phyloP scores from a whole-genome alignment of 2,797 vertebrate species.

The Poecilia picta region DNA sequence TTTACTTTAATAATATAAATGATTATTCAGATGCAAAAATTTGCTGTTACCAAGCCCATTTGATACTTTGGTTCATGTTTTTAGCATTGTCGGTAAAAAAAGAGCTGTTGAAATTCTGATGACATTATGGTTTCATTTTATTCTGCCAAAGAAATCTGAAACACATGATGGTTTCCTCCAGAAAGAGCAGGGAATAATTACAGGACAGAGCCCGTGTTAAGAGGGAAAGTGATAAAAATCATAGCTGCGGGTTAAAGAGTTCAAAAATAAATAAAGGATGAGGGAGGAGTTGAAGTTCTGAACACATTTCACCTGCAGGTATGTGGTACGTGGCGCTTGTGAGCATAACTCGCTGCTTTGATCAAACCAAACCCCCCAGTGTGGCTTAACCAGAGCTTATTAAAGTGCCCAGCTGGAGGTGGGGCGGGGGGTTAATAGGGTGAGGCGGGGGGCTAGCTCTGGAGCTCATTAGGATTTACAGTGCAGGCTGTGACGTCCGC shows the following conservation, averaged over 20 bases:
- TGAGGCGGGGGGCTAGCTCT: slow-evolving; percentile 60
- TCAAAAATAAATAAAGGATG: slow-evolving; percentile 58
- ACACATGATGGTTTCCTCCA: neutral
- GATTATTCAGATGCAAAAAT: neutral
- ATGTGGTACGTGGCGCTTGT: slow-evolving; percentile 70
- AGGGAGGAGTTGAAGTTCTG: slow-evolving; percentile 25
- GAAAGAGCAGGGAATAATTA: neutral
- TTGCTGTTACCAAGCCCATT: neutral
- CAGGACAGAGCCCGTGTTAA: slow-evolving; percentile 20
- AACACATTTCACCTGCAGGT: slow-evolving; percentile 73
- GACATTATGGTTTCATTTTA: neutral
- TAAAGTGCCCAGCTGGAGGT: slow-evolving; percentile 78
- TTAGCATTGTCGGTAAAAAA: neutral
- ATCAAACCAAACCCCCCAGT: slow-evolving; percentile 78
- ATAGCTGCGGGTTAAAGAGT: slow-evolving; percentile 45
- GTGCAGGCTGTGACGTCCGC: slow-evolving; percentile 56
- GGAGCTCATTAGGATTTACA: slow-evolving; percentile 77
- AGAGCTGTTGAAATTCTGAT: neutral
- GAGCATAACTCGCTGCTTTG: slow-evolving; percentile 78
- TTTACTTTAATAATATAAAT: neutral
- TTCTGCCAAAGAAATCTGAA: neutral
- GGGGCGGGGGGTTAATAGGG: slow-evolving; percentile 27
- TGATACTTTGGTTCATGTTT: neutral
- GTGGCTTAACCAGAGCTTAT: slow-evolving; percentile 75
- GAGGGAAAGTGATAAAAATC: slow-evolving; percentile 49